Base-by-base conservation (phyloP, 2,113 vertebrate species). In the Cairina moschata region DNA sequence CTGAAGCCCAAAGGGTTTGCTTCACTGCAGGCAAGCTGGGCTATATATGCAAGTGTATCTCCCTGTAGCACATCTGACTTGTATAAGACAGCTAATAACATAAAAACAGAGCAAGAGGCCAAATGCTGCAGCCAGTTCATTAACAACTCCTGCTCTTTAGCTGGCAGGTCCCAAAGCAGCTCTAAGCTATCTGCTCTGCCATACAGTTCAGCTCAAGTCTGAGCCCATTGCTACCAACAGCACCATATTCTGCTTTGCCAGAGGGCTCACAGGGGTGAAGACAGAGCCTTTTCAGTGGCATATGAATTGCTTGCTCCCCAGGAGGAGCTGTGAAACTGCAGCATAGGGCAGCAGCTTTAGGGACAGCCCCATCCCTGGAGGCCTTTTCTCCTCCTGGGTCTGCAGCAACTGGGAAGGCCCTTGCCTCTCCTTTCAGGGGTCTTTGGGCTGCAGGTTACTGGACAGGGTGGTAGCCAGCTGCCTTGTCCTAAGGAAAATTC, bases 181-280 rank as follows among this genome's bases (percentile, higher is more conserved):
- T 60, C 65, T 1, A 0, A 34, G 34, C 52, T 80, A 34, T 62
- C 58, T 32, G 40, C 54, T 77, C 12, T 42, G 48, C 68, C 5
- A 2, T n/a, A 13, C 18, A 42, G 65, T 38, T 56, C n/a, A 69
- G 3, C 48, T 46, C 29, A 66, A 46, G 36, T 42, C n/a, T 59
- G 22, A 36, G 55, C 42, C 44, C 46, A 23, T 12, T 21, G 42
- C 40, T 50, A 36, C 46, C 1, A 0, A 3, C 0, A 2, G 69
- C 17, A 38, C 56, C 26, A 11, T 1, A 32, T 34, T 54, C 71
- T 0, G 0, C 71, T 21, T 60, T 31, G 54, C 46, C 7, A 34
- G 65, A 44, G 14, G 40, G 28, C 52, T 72, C 38, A 16, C 0
- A 0, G 12, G 10, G 72, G 17, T 21, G 31, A 60, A 48, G 29